These are phyloP conservation scores for Myoxocephalus aenaeus DNA, from an alignment of 2,797 vertebrate genomes.

Conservation along the genomic window DNA sequence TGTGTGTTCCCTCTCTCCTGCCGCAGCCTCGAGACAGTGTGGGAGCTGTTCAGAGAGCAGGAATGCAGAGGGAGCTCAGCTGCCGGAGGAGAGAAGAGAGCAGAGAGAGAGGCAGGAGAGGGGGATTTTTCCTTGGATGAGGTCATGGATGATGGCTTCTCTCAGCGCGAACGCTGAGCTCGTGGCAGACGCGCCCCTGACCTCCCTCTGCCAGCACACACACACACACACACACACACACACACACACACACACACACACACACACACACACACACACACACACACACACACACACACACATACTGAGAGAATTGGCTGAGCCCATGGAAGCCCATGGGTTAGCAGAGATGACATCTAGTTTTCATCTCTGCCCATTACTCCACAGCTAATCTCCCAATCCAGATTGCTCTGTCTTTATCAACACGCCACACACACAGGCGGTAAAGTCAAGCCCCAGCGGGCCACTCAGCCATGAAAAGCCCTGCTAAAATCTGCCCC, in stretches of 20 bases:
- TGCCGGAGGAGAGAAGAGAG: constrained; percentile 62
- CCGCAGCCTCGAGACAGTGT: constrained; percentile 72
- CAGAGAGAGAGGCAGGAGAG: constrained; percentile 65
- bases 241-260: constrained; percentile 33
- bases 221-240: constrained; percentile 31
- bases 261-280: constrained; percentile 27
- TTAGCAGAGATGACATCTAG: constrained; percentile 66
- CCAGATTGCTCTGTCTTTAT: constrained; percentile 62
- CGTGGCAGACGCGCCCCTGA: constrained; percentile 77
- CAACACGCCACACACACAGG: constrained; percentile 51
- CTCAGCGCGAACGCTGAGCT: constrained; percentile 69
- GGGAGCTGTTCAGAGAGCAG: constrained; percentile 78
- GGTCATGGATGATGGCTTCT: constrained; percentile 79
- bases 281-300: constrained; percentile 21
- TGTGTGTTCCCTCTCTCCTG: constrained; percentile 64
- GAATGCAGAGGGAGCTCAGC: constrained; percentile 79
- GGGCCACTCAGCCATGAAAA: constrained; percentile 69
- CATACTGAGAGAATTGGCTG: constrained; percentile 26
- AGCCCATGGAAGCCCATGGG: constrained; percentile 47
- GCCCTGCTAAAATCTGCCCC: constrained; percentile 65
- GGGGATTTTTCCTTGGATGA: constrained; percentile 83
- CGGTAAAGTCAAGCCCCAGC: constrained; percentile 46
- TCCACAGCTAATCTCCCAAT: constrained; percentile 65
- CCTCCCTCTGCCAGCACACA: constrained; percentile 62
- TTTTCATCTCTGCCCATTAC: constrained; percentile 73